Conservation (phyloP, 2,888 invertebrate species). For the Calephelis perditalis region DNA sequence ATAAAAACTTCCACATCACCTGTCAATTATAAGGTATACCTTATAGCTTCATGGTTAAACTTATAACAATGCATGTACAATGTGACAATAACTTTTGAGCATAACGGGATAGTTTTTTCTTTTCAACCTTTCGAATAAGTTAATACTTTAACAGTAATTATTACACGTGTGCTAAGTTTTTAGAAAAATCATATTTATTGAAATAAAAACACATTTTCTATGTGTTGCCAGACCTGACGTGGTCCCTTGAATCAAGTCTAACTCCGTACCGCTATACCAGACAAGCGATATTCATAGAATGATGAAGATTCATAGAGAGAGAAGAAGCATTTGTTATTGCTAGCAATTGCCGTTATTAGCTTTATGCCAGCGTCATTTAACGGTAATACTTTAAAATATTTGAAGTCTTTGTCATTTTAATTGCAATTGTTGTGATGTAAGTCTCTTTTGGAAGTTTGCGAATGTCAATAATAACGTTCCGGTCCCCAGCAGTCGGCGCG, state of each 20-base stretch:
- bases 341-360: conserved; percentile 1
- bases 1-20: background rate
- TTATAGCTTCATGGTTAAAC: no score
- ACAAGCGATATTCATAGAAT: no score
- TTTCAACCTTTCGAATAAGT: background rate
- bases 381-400: background rate
- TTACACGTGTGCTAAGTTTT: no score
- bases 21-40: background rate
- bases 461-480: conserved; percentile 75
- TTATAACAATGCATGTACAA: conserved; percentile 1
- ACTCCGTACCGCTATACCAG: no score
- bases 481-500: conserved; percentile 62
- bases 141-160: no score
- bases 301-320: background rate
- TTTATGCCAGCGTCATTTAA: background rate
- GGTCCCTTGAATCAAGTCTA: no score
- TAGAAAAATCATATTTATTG: no score
- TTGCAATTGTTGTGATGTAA: conserved; percentile 44
- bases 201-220: no score
- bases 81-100: background rate
- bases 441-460: conserved; percentile 61
- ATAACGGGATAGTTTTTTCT: background rate
- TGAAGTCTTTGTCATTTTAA: conserved; percentile 15
- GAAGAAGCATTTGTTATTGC: background rate
- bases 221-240: no score